phyloP scores from a whole-genome alignment of 2,113 vertebrate species.

The Piprites chloris region DNA sequence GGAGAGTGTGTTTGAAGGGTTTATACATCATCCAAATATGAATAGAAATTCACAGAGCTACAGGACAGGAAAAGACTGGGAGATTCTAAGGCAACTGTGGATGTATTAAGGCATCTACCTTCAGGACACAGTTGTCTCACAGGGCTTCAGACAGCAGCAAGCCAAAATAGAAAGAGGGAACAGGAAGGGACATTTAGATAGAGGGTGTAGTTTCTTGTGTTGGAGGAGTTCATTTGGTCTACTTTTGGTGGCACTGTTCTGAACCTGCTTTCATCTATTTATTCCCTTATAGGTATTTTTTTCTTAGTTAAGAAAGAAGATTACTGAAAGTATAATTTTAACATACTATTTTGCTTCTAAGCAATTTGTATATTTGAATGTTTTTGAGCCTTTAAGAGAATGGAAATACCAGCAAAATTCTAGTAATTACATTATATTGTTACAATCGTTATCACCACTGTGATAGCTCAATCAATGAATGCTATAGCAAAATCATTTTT shows the following conservation, averaged over 20 bases:
- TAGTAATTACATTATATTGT: not conserved
- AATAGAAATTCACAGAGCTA: not conserved
- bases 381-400: not conserved
- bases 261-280: not conserved
- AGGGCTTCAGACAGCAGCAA: not conserved
- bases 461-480: not conserved
- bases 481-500: not conserved
- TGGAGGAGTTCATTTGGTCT: not conserved
- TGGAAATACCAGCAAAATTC: not conserved
- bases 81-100: not conserved
- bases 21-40: not conserved
- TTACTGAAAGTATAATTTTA: not conserved
- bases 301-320: not conserved
- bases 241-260: not conserved
- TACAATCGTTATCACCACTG: not conserved
- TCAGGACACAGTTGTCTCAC: not conserved
- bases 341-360: not conserved
- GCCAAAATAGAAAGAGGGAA: not conserved
- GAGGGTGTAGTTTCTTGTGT: not conserved
- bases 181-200: not conserved
- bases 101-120: fast-evolving
- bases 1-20: not conserved
- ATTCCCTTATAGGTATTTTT: not conserved
- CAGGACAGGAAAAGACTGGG: not conserved
- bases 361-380: not conserved